phyloP scores from a whole-genome alignment of 2,888 invertebrate species.

The Dryobotodes eremita region DNA sequence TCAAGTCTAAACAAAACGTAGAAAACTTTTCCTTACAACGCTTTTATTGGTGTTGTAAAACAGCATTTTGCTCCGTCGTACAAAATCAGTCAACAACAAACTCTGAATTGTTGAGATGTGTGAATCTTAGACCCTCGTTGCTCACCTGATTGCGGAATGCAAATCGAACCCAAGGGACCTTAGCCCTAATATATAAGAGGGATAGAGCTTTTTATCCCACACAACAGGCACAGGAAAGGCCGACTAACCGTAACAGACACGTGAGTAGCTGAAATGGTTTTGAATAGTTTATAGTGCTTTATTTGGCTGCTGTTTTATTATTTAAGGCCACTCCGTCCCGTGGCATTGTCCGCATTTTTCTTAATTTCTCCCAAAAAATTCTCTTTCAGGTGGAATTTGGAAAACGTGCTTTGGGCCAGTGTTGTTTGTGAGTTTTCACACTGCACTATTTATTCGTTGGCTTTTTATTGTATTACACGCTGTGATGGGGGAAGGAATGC shows the following conservation, averaged over 20 bases:
- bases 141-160: conserved; percentile 84
- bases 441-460: conserved; percentile 34
- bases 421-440: conserved; percentile 52
- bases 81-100: conserved; percentile 78
- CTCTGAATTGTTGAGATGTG: conserved; percentile 79
- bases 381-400: conserved; percentile 52
- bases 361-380: conserved; percentile 66
- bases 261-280: conserved; percentile 78
- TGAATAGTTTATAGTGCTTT: conserved; percentile 81
- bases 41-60: conserved; percentile 67
- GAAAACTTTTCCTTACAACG: conserved; percentile 55
- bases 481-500: conserved; percentile 16
- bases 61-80: conserved; percentile 70
- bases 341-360: conserved; percentile 67
- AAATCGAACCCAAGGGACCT: conserved; percentile 78
- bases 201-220: conserved; percentile 78
- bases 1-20: conserved; percentile 44
- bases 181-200: conserved; percentile 73
- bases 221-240: conserved; percentile 64
- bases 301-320: conserved; percentile 76
- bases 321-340: conserved; percentile 69
- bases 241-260: conserved; percentile 76
- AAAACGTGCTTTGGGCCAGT: conserved; percentile 31
- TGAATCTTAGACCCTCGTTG: conserved; percentile 80
- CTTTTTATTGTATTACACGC: conserved; percentile 32